phyloP scores from a whole-genome alignment of 2,888 invertebrate genomes.

The Acholoe squamosa region DNA sequence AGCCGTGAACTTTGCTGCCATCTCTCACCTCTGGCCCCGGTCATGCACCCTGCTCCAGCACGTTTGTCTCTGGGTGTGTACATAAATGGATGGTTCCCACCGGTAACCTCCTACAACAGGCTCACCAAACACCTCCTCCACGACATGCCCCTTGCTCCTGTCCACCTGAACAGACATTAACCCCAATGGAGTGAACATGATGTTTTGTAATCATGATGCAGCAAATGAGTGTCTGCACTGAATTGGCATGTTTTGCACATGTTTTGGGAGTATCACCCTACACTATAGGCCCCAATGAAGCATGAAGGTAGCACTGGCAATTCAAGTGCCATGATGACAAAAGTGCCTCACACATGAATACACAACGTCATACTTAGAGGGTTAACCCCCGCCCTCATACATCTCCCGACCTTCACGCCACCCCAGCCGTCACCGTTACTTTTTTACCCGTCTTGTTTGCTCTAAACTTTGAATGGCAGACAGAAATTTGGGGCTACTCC shows the following conservation, averaged over 20 bases:
- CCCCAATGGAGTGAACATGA: neutral
- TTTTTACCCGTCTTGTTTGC: neutral
- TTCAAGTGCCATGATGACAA: neutral
- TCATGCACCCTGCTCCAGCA: neutral
- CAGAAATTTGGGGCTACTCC: neutral
- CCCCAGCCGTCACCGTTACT: constrained; percentile 1
- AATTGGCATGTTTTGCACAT: no score
- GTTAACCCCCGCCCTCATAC: neutral
- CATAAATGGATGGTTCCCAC: no score
- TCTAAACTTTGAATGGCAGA: neutral
- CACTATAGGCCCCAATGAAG: no score
- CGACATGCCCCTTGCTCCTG: neutral
- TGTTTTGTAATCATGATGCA: no score
- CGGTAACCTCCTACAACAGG: no score
- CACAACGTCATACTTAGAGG: no score
- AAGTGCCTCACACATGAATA: no score
- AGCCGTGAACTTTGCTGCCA: constrained; percentile 13
- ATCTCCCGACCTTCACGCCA: neutral
- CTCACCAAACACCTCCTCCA: neutral
- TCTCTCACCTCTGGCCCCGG: neutral
- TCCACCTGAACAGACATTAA: neutral
- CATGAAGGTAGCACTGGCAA: neutral
- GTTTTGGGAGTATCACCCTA: no score
- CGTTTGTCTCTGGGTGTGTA: no score
- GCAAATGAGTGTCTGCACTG: no score